Evolutionary conservation across 2,888 invertebrate genomes (phyloP).

Genomic region (Daptonema setosum): DNA sequence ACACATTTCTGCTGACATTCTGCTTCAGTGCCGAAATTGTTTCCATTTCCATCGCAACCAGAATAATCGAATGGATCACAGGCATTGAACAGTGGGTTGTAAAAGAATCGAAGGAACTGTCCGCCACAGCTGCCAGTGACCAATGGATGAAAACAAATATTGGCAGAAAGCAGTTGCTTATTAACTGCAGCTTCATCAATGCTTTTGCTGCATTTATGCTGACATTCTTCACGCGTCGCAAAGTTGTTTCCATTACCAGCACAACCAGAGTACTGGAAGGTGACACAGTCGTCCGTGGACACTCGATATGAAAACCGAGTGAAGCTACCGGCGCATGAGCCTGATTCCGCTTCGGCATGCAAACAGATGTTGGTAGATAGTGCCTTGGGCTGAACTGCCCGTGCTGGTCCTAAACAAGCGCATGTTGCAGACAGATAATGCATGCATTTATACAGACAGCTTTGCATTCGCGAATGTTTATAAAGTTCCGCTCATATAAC

Average conservation of each 20-base stretch:
- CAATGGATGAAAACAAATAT: neutral
- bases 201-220: too few relatives aligned
- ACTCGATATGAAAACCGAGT: too few relatives aligned
- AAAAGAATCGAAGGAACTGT: neutral
- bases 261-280: constrained; percentile 1
- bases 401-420: too few relatives aligned
- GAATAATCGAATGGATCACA: neutral
- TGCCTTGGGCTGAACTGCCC: too few relatives aligned
- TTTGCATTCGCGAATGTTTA: too few relatives aligned
- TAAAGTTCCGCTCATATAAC: too few relatives aligned
- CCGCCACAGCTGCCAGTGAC: neutral
- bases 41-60: neutral
- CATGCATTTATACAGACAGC: too few relatives aligned
- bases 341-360: too few relatives aligned
- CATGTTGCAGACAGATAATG: too few relatives aligned
- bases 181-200: too few relatives aligned
- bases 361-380: too few relatives aligned
- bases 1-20: neutral
- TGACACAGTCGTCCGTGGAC: constrained; percentile 10
- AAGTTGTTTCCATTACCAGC: constrained; percentile 4
- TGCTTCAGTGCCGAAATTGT: neutral
- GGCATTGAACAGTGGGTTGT: neutral
- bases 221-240: neutral
- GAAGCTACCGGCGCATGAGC: too few relatives aligned
- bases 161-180: neutral